Conservation (phyloP, 2,113 vertebrate genomes). For the Nyctibius bracteatus region DNA sequence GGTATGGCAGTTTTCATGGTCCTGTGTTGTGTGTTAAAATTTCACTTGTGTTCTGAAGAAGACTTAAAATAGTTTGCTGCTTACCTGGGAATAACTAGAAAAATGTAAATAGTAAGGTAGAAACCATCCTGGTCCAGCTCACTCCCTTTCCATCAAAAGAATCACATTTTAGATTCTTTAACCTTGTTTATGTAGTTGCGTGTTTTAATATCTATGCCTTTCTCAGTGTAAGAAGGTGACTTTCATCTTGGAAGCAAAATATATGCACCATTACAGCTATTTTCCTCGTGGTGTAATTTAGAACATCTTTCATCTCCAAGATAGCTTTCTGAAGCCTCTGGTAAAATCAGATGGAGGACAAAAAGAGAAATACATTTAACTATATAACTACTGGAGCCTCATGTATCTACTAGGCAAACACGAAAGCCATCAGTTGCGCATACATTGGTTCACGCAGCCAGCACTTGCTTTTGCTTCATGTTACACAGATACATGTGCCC, state of each 20-base stretch:
- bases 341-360: conserved; percentile 10
- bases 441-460: background rate
- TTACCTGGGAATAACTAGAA: background rate
- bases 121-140: background rate
- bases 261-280: conserved; percentile 48
- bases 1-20: background rate
- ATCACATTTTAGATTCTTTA: conserved; percentile 4
- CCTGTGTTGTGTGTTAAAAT: background rate
- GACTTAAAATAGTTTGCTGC: background rate
- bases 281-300: conserved; percentile 48
- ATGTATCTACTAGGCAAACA: background rate
- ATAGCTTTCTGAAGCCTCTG: conserved; percentile 14
- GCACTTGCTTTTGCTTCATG: background rate
- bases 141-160: background rate
- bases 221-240: conserved; percentile 37
- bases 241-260: conserved; percentile 57
- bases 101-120: background rate
- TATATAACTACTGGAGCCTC: background rate
- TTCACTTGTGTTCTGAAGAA: background rate
- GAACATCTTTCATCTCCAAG: conserved; percentile 48
- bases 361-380: background rate
- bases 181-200: conserved; percentile 9
- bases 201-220: conserved; percentile 1
- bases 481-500: background rate
- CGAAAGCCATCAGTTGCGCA: background rate